Evolutionary conservation across 2,113 vertebrate species (phyloP).

Genomic region (Nothocercus julius): DNA sequence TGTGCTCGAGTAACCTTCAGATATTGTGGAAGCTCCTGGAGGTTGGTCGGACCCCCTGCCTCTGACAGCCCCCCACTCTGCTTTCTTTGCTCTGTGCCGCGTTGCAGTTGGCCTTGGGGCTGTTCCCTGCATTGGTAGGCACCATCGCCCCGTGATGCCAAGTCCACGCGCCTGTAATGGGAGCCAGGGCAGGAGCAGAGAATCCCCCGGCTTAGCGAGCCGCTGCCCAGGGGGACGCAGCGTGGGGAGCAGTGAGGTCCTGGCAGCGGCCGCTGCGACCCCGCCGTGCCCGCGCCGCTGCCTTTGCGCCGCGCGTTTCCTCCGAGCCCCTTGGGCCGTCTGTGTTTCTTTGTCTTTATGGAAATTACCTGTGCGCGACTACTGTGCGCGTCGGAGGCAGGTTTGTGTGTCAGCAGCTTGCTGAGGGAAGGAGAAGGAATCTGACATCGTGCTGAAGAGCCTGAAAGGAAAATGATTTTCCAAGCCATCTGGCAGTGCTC

Average conservation of each 20-base stretch:
- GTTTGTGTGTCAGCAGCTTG: background rate
- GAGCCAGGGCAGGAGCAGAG: background rate
- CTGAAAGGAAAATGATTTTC: conserved; percentile 48
- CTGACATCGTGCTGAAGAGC: conserved; percentile 25
- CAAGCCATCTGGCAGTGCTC: conserved; percentile 40
- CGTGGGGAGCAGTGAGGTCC: background rate
- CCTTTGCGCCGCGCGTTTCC: background rate
- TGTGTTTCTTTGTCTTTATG: conserved; percentile 16
- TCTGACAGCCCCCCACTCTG: background rate
- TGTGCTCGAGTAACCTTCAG: background rate
- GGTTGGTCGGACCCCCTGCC: background rate
- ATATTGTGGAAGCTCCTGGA: background rate
- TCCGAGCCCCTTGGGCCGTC: background rate
- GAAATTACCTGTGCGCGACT: background rate
- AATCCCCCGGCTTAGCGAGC: background rate
- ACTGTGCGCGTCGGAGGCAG: background rate
- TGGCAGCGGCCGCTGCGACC: background rate
- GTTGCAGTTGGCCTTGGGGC: background rate
- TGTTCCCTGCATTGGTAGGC: background rate
- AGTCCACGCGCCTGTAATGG: background rate
- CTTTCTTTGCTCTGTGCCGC: background rate
- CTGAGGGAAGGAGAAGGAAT: background rate
- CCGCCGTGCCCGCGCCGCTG: background rate
- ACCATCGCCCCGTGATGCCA: background rate
- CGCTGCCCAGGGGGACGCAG: background rate